Evolutionary conservation across 2,888 invertebrate genomes (phyloP), one percentile per base, ranked within the genome.

Genomic region (Aphidius colemani): DNA sequence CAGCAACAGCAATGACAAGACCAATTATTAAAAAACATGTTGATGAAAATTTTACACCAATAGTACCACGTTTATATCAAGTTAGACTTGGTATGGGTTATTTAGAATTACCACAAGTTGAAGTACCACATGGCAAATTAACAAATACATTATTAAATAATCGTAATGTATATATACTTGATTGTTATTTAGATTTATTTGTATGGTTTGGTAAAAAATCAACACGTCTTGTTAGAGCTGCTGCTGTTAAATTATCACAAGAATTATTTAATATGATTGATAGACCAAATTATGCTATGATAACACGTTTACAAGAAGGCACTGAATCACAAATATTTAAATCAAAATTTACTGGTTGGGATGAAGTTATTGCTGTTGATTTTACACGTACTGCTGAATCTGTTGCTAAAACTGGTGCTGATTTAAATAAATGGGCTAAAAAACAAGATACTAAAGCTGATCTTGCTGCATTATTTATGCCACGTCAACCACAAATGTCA

Each of bases 161-260:
- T 66, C 91, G 95, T 77, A 93, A 94, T 83, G 98, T 99, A 1
- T 99, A 97, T 83, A 93, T 99, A 76, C 86, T 99, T 62, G 99
- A 99, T 83, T 96, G 96, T 77, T 92, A 90, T 77, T 86, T 92
- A 64, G 98, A 98, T 82, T 89, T 98, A 10, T 98, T 96, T 83
- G 96, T 97, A 3, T 98, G 98, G 98, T 95, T 97, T 83, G 99
- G 99, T 41, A 95, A 96, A 82, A 98, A 98, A 79, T 98, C 98
- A 0, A 96, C 98, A 0, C 87, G 98, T 51, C 83, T 98, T 57
- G 95, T 98, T 0, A 89, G 96, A 66, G 96, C 96, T 7, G 98
- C 98, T 0, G 98, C 98, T 1, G 90, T 97, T 43, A 98, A 98
- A 83, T 83, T 99, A n/a, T 95, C 96, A 0, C 95, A 96, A 74